Percentiles rank a stretch among this genome's conserved stretches.
phyloP scores from a whole-genome alignment of 2,113 vertebrate species.

The Poeciliopsis retropinna region DNA sequence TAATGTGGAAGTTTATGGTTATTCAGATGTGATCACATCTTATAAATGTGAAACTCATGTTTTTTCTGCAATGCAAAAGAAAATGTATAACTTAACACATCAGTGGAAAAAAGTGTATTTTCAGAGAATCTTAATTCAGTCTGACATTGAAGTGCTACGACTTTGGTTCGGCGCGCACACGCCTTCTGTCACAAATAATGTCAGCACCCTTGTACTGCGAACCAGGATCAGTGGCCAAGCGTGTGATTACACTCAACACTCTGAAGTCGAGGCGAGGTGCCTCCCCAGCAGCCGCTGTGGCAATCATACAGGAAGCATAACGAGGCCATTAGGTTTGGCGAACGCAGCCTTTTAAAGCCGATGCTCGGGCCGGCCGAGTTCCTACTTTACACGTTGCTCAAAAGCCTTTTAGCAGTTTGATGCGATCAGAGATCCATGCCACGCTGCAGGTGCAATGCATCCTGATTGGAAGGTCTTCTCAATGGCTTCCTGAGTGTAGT shows the following conservation, averaged over 20 bases:
- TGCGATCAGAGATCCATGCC: constrained; percentile 25
- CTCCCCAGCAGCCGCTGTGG: constrained; percentile 35
- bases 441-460: constrained; percentile 30
- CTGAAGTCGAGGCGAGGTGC: constrained; percentile 37
- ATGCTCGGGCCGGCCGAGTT: constrained; percentile 29
- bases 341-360: constrained; percentile 43
- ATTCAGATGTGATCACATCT: no score
- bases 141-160: constrained; percentile 45
- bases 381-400: constrained; percentile 23
- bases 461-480: constrained; percentile 59
- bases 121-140: constrained; percentile 44
- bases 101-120: neutral
- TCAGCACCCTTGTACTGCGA: constrained; percentile 50
- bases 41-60: neutral
- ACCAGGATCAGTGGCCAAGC: constrained; percentile 68
- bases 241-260: constrained; percentile 58
- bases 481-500: constrained; percentile 55
- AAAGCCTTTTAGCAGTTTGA: constrained; percentile 54
- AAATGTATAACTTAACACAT: neutral
- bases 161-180: constrained; percentile 53
- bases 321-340: constrained; percentile 63
- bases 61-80: neutral
- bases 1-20: no score
- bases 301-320: constrained; percentile 65
- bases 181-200: constrained; percentile 20